A percentile compares a stretch with the other conserved stretches of the same genome.
These are phyloP conservation scores for Luperina testacea DNA, from an alignment of 2,888 invertebrate genomes.

Conservation along the genomic window DNA sequence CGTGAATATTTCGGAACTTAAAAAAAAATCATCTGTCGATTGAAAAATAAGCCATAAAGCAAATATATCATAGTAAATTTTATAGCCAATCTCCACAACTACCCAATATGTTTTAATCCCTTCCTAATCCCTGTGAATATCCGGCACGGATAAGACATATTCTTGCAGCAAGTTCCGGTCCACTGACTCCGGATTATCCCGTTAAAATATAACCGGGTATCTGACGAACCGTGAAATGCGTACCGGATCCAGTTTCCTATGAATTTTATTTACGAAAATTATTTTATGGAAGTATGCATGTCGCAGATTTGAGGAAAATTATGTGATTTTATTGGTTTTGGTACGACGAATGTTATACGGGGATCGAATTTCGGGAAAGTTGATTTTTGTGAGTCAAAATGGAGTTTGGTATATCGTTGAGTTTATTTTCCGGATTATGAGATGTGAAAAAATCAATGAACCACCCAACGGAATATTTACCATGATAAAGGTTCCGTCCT, in stretches of 20 bases:
- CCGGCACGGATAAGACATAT: constrained; percentile 55
- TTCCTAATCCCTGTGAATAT: constrained; percentile 27
- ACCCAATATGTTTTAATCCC: constrained; percentile 54
- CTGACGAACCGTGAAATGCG: constrained; percentile 60
- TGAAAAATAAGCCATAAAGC: not conserved
- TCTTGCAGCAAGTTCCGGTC: constrained; percentile 56
- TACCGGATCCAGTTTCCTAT: constrained; percentile 58
- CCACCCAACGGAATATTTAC: not conserved
- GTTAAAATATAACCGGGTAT: constrained; percentile 66
- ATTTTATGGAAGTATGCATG: constrained; percentile 21
- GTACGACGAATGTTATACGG: not conserved
- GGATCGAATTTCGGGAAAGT: not conserved
- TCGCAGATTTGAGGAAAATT: not conserved
- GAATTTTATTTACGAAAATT: constrained; percentile 59
- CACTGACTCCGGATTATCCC: constrained; percentile 59
- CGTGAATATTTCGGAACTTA: not conserved
- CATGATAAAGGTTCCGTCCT: not conserved
- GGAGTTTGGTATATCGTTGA: not conserved
- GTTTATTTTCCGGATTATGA: not conserved
- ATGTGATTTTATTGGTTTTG: not conserved
- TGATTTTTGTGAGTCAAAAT: not conserved
- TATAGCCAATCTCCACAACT: constrained; percentile 5
- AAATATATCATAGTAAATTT: not conserved
- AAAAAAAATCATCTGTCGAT: not conserved
- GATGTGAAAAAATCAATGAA: not conserved